A percentile compares a stretch with the other conserved stretches of the same genome.
Conservation (phyloP, 2,888 invertebrate species). For the Andrena fulva region DNA sequence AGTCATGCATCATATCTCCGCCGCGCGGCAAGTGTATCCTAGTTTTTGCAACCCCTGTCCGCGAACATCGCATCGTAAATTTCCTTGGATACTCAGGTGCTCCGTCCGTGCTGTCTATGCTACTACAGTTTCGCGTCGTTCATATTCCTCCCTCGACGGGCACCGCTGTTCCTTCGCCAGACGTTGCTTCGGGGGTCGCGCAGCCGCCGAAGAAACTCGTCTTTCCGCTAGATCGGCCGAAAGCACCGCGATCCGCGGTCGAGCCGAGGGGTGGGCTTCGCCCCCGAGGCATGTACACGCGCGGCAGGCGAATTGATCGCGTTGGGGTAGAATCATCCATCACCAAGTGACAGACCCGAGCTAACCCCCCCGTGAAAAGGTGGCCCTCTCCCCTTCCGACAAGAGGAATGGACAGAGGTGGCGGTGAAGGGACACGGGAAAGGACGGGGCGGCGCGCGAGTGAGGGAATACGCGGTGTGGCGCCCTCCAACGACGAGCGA, state of each 20-base stretch:
- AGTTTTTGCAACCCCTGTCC: constrained; percentile 5
- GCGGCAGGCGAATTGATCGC: constrained; percentile 80
- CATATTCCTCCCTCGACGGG: neutral
- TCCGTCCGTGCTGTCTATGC: neutral
- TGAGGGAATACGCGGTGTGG: constrained; percentile 65
- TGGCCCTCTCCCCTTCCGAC: constrained; percentile 73
- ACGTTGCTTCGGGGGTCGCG: neutral
- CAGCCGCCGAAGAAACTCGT: constrained; percentile 64
- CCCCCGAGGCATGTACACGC: constrained; percentile 75
- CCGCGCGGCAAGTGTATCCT: neutral
- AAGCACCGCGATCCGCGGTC: constrained; percentile 59
- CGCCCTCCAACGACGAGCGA: constrained; percentile 73
- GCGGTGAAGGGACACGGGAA: constrained; percentile 14
- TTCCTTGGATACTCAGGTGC: too few species aligned
- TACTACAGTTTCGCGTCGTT: too few species aligned
- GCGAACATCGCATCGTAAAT: neutral
- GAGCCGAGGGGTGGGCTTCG: constrained; percentile 67
- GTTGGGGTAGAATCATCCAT: constrained; percentile 84
- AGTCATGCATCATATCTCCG: neutral
- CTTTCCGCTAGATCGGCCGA: constrained; percentile 66
- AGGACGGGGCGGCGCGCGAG: constrained; percentile 53
- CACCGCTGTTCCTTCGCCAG: neutral
- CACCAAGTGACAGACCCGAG: constrained; percentile 83
- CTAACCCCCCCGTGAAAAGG: constrained; percentile 78
- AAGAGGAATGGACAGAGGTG: constrained; percentile 69